phyloP scores from a whole-genome alignment of 1,140 invertebrate species.

The Pteromalus puparum region DNA sequence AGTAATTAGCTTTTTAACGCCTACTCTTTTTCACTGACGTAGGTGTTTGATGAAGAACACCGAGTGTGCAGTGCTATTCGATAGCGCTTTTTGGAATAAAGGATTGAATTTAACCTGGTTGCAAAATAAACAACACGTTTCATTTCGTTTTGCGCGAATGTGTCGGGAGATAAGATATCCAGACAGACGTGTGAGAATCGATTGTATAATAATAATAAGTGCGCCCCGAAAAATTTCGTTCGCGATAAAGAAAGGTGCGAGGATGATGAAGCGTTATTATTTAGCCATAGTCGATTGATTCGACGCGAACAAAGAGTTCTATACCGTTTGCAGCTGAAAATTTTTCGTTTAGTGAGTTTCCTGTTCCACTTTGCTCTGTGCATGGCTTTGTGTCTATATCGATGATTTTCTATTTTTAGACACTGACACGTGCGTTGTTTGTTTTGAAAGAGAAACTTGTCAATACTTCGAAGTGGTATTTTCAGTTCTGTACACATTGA shows the following conservation, averaged over 20 bases:
- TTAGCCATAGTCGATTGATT: constrained; percentile 13
- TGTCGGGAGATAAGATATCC: not conserved
- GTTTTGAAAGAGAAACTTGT: not conserved
- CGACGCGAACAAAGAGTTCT: constrained; percentile 20
- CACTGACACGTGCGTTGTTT: not conserved
- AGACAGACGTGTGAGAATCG: not conserved
- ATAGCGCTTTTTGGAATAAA: no score
- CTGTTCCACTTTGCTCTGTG: not conserved
- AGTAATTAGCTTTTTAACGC: constrained; percentile 33
- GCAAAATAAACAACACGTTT: not conserved
- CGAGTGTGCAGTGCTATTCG: no score
- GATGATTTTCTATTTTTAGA: not conserved
- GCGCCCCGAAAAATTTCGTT: not conserved
- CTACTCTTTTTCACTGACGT: not conserved
- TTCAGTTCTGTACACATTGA: no score
- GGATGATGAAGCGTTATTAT: constrained; percentile 8
- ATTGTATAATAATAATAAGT: not conserved
- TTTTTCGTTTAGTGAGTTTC: not conserved
- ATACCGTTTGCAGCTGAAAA: not conserved
- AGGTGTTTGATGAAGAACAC: not conserved
- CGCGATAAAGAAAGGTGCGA: not conserved
- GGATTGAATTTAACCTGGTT: no score
- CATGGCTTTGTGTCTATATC: not conserved
- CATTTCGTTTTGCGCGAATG: not conserved
- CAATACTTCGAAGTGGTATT: not conserved